Evolutionary conservation across 2,888 invertebrate species (phyloP), one percentile per base, ranked within the genome.

Genomic region (Trissoscelio sp.): DNA sequence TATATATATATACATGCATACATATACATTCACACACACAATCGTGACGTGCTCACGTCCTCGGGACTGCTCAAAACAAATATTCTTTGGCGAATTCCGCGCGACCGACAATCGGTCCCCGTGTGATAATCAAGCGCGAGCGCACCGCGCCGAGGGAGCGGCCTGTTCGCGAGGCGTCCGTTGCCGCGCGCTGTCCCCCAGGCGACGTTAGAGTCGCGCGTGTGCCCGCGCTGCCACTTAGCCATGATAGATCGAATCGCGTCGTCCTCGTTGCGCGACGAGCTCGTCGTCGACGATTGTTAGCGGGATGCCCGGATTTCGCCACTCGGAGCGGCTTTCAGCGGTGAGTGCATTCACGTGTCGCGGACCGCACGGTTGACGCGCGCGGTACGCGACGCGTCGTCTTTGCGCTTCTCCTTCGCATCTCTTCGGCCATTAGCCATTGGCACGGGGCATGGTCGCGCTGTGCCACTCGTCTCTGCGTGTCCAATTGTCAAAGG

Each of bases 211-310:
- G 44, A 69, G 31, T 77, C 69, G 62, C 60, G 77, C 62, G 77
- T 69, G 69, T 77, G 60, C 55, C 51, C 48, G 57, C 58, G 75
- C 16, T 74, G 86, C 86, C 87, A 87, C 88, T 87, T 90, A 89
- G 91, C 90, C 91, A 91, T 91, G 91, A 90, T 91, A 90, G 90
- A 87, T 89, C 88, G 87, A 87, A 88, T 85, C 89, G 90, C 90
- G 90, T 90, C 89, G 87, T 87, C 87, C 84, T 83, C 84, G 82
- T 79, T 86, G 85, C 83, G 82, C 79, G 78, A 79, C 83, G 86
- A 85, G 85, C 88, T 85, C 86, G 84, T 88, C 77, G 62, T 34
- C 86, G 79, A 77, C 74, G 83, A 84, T 84, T 85, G 83, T 79
- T 85, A 84, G 58, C 74, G 87, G 86, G 85, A 89, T 89, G 89